Base-by-base conservation (phyloP, 2,888 invertebrate genomes). In the Tuberolachnus salignus region DNA sequence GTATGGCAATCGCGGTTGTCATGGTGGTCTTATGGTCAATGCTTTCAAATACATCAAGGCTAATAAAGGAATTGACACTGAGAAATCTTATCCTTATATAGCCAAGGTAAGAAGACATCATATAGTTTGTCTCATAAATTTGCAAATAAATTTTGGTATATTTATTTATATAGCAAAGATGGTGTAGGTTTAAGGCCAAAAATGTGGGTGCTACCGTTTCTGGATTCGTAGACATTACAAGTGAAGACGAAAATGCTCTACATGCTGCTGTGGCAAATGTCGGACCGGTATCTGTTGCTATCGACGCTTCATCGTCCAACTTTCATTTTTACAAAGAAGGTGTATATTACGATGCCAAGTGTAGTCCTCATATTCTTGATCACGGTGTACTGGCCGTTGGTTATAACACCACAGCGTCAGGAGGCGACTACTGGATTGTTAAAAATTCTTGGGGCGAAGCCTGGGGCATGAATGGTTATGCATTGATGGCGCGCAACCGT, bases 1-100 rank as follows among this genome's bases (percentile, higher is more conserved):
- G 82, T 96, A 92, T 85, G 95, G 94, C 59, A 96, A 96, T 87
- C 91, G 94, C 84, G 96, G 96, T 73, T 97, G 96, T 87, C 91
- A 92, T 83, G 96, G 96, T 72, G 95, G 95, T 82, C 85, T 90
- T 51, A 90, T 91, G 90, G 94, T 94, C 87, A 89, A 92, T 84
- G 94, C 95, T 78, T 95, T 95, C 89, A 87, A 90, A 84, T 95
- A 95, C 85, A 89, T 95, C 83, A 91, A 90, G 86, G 91, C 91
- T 80, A 95, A 95, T 85, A 88, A 88, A 75, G 97, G 97, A 82
- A 89, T 98, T 83, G 97, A 97, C 85, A 95, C 94, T 0, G 97
- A 97, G 86, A 88, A 88, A 80, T 87, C 90, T 2, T 98, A 98
- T 86, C 94, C 95, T 0, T 98, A 97, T 85, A 91, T 92, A 85